Conservation (phyloP, 1,140 invertebrate genomes). For the Pectinophora gossypiella region DNA sequence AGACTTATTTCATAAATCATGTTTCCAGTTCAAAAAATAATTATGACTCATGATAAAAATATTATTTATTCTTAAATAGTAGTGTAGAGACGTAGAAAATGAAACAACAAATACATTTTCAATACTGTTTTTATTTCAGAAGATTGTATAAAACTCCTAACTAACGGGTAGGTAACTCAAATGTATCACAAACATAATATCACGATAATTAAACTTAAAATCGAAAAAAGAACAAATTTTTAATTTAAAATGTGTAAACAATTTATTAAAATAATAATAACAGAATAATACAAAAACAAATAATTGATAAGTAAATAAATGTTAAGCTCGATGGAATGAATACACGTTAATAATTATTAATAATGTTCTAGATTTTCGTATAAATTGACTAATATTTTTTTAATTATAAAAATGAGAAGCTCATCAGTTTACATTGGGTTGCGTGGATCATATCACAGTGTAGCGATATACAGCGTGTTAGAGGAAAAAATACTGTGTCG, state of each 20-base stretch:
- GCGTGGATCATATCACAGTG: constrained; percentile 1
- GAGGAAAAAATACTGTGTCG: too few relatives aligned
- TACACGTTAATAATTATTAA: background rate
- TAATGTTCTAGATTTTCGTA: background rate
- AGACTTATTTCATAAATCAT: too few relatives aligned
- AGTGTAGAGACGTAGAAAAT: background rate
- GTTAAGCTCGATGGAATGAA: background rate
- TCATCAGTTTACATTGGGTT: background rate
- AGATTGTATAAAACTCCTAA: constrained; percentile 7
- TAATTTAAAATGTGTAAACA: too few relatives aligned
- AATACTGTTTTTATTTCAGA: constrained; percentile 8
- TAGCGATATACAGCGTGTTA: background rate
- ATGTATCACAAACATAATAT: constrained; percentile 4
- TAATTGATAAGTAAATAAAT: background rate
- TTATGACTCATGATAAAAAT: too few relatives aligned
- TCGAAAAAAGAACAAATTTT: too few relatives aligned
- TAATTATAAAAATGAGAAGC: constrained; percentile 1
- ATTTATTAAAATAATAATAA: background rate
- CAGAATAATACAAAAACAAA: background rate
- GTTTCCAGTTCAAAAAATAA: too few relatives aligned
- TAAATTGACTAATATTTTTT: constrained; percentile 15
- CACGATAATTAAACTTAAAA: background rate
- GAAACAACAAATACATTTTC: background rate
- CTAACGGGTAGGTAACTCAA: constrained; percentile 3
- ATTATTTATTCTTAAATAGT: too few relatives aligned